Conservation (phyloP, 2,797 vertebrate species). For the Cichlasoma orientale region DNA sequence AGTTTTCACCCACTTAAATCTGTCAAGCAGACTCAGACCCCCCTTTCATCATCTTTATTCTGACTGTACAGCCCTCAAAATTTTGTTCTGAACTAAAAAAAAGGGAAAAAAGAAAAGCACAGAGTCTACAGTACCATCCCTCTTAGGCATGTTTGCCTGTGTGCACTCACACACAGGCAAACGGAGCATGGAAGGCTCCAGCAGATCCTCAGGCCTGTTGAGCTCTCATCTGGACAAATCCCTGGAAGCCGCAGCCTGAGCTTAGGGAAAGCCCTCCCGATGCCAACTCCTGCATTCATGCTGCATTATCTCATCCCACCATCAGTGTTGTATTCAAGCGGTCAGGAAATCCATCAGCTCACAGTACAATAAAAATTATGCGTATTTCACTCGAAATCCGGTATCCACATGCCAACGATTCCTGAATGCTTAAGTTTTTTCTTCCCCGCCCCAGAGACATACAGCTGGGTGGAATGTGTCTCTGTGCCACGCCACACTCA, state of each 20-base stretch:
- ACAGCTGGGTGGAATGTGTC: constrained; percentile 35
- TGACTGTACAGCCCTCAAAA: constrained; percentile 12
- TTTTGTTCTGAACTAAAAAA: background rate
- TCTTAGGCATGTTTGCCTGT: constrained; percentile 26
- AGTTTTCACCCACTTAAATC: constrained; percentile 1
- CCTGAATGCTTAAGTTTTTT: constrained; percentile 41
- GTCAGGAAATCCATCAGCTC: constrained; percentile 43
- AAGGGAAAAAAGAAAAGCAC: background rate
- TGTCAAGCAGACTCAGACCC: constrained; percentile 7
- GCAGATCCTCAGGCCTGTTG: constrained; percentile 41
- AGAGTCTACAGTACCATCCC: constrained; percentile 10
- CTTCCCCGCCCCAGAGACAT: constrained; percentile 16
- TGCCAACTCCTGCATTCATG: constrained; percentile 41
- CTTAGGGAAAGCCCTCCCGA: constrained; percentile 13
- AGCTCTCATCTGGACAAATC: constrained; percentile 63
- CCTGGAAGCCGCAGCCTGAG: constrained; percentile 37
- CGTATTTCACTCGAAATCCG: constrained; percentile 46
- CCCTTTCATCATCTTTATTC: background rate
- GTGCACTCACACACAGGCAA: constrained; percentile 12
- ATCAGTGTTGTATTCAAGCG: constrained; percentile 25
- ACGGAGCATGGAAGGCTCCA: constrained; percentile 28
- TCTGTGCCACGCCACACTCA: constrained; percentile 21
- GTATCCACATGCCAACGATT: constrained; percentile 46
- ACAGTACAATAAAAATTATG: constrained; percentile 28
- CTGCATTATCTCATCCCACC: constrained; percentile 21